Evolutionary conservation across 2,888 invertebrate species (phyloP).

Genomic region (Galeopsomyia nigrocyanea): DNA sequence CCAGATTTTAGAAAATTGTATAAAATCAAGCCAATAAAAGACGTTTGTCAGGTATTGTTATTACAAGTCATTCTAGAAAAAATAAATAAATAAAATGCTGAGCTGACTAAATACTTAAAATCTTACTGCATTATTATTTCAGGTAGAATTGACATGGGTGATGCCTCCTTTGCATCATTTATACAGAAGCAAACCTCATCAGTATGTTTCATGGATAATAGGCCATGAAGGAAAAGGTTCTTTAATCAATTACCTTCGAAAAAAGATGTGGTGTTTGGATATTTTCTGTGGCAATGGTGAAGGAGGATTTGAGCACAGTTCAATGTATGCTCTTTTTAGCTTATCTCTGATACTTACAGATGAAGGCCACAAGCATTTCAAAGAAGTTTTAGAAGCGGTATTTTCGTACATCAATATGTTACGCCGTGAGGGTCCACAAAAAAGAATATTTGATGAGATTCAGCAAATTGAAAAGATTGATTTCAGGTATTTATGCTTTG

Average conservation of each 20-base stretch:
- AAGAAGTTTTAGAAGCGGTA: constrained; percentile 81
- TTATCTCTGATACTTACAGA: constrained; percentile 83
- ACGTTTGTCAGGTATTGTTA: constrained; percentile 76
- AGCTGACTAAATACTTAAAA: constrained; percentile 19
- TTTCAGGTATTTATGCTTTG: constrained; percentile 58
- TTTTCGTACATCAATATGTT: constrained; percentile 86
- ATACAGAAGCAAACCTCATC: constrained; percentile 83
- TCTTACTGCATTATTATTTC: constrained; percentile 50
- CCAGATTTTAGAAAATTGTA: constrained; percentile 78
- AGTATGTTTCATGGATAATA: constrained; percentile 80
- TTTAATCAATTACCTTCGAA: constrained; percentile 81
- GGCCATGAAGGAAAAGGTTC: constrained; percentile 91
- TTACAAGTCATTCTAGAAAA: too few relatives aligned
- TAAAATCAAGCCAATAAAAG: constrained; percentile 82
- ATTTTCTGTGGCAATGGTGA: constrained; percentile 81
- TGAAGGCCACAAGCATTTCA: constrained; percentile 79
- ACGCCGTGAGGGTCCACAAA: constrained; percentile 76
- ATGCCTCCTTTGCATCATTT: constrained; percentile 75
- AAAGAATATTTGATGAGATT: constrained; percentile 73
- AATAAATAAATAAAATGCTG: background rate
- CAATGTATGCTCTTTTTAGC: constrained; percentile 82
- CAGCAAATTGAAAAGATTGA: constrained; percentile 78
- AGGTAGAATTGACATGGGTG: constrained; percentile 76
- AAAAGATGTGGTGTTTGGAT: constrained; percentile 83
- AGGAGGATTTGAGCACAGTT: constrained; percentile 84